These are phyloP conservation scores for Myiothlypis coronata DNA, from an alignment of 2,797 vertebrate genomes.

Conservation along the genomic window DNA sequence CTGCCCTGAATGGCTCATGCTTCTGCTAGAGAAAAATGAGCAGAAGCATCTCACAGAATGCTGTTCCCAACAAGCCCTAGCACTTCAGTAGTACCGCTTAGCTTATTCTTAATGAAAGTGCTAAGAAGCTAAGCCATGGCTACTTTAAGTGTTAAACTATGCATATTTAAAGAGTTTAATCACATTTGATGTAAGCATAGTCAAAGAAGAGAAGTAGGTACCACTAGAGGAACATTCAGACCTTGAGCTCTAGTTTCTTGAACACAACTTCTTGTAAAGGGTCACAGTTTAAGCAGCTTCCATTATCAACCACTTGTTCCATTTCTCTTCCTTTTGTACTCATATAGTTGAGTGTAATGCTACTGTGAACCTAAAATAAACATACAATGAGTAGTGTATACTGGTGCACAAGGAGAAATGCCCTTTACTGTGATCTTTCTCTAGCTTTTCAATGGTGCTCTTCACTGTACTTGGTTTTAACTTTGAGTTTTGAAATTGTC, in stretches of 20 bases:
- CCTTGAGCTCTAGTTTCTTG: neutral
- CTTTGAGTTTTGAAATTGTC: neutral
- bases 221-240: neutral
- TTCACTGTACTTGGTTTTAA: neutral
- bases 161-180: neutral
- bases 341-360: neutral
- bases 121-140: neutral
- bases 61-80: neutral
- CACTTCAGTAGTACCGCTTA: neutral
- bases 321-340: neutral
- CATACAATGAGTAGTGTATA: neutral
- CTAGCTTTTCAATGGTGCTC: neutral
- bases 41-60: neutral
- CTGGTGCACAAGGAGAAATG: neutral
- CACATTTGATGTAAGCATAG: neutral
- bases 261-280: neutral
- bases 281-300: neutral
- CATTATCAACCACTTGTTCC: neutral
- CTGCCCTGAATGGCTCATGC: neutral
- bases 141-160: neutral
- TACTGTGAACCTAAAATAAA: neutral
- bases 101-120: neutral
- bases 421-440: neutral
- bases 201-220: neutral
- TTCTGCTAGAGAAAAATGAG: neutral